Conservation (phyloP, 2,113 vertebrate genomes). For the Ciconia maguari region DNA sequence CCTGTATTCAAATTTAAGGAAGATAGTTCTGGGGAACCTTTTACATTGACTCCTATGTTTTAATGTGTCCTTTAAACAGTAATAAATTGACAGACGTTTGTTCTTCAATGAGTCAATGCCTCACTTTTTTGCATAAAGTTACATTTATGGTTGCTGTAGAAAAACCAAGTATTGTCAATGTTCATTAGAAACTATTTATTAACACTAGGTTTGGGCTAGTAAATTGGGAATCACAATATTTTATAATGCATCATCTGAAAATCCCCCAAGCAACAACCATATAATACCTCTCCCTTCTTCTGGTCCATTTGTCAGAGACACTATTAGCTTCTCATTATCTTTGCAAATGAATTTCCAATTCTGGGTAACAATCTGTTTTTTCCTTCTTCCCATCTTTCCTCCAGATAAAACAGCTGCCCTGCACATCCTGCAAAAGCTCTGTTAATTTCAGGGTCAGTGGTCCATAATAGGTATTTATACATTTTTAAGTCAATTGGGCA, state of each 20-base stretch:
- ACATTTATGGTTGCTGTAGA: background rate
- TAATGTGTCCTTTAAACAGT: background rate
- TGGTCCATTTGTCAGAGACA: background rate
- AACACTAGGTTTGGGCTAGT: background rate
- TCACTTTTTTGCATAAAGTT: background rate
- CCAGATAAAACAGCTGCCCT: background rate
- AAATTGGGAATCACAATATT: background rate
- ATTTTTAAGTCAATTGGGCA: background rate
- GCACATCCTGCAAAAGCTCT: background rate
- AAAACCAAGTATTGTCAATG: background rate
- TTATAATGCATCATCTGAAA: background rate
- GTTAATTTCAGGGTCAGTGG: background rate
- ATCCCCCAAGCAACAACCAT: background rate
- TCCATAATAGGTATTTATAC: background rate
- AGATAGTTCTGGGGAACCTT: background rate
- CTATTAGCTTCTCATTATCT: background rate
- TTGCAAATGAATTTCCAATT: background rate
- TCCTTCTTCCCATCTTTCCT: background rate
- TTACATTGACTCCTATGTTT: background rate
- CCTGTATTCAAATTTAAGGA: background rate
- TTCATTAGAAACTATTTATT: background rate
- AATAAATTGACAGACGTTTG: background rate
- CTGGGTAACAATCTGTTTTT: background rate
- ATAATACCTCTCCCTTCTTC: background rate
- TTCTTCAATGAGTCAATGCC: background rate